Conservation (phyloP, 2,797 vertebrate species). For the Gymnocypris eckloni region DNA sequence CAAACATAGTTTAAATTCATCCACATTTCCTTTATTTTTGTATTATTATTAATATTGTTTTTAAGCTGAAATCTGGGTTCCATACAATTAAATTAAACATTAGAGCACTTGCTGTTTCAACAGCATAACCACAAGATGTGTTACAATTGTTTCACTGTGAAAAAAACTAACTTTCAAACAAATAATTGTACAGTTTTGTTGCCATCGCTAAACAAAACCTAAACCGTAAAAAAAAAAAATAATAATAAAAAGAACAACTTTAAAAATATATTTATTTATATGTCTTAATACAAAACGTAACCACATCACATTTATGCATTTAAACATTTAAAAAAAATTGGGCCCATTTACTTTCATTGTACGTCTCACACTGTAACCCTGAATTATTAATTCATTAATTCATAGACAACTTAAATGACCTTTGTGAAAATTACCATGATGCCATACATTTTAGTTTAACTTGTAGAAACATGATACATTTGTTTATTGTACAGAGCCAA, state of each 20-base stretch:
- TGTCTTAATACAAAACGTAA: neutral
- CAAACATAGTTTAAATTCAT: neutral
- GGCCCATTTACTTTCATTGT: neutral
- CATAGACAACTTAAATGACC: neutral
- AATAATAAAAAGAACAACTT: neutral
- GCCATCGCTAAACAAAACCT: too few relatives aligned
- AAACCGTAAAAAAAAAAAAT: too few relatives aligned
- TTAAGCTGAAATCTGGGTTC: too few relatives aligned
- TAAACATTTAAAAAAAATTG: neutral
- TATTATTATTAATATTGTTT: too few relatives aligned
- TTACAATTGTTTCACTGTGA: neutral
- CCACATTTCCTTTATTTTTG: neutral
- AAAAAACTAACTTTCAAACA: too few relatives aligned
- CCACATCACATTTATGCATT: neutral
- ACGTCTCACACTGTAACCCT: neutral
- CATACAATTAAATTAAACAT: neutral
- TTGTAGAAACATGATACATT: neutral
- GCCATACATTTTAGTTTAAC: neutral
- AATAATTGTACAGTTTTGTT: too few relatives aligned
- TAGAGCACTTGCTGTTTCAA: neutral
- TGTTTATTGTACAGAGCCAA: neutral
- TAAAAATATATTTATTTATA: neutral
- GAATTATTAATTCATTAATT: neutral
- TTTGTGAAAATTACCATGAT: neutral
- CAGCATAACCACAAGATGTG: neutral